Evolutionary conservation across 2,113 vertebrate genomes (phyloP).

Genomic region (Coptodon bakossiorum): DNA sequence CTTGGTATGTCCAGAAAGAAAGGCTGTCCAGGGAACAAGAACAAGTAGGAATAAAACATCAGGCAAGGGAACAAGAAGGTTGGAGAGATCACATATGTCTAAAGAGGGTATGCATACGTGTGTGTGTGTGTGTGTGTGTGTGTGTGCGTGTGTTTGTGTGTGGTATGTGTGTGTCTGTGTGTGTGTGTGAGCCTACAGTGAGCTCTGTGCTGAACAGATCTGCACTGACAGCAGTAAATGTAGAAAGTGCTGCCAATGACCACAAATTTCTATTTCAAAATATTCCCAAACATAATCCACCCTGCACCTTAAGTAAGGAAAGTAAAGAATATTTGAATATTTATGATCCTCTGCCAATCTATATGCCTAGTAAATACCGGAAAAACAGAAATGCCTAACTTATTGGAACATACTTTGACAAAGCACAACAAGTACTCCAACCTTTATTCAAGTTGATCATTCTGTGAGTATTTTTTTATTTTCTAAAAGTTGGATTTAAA

Average conservation of each 20-base stretch:
- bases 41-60: slow-evolving; percentile 4
- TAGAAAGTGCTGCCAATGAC: neutral
- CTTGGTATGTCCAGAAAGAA: slow-evolving; percentile 21
- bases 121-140: neutral
- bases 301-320: neutral
- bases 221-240: neutral
- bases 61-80: neutral
- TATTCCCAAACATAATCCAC: neutral
- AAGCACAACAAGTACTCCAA: neutral
- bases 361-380: neutral
- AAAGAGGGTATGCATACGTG: neutral
- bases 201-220: neutral
- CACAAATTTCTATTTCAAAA: neutral
- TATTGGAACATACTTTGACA: neutral
- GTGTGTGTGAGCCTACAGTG: neutral
- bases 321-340: neutral
- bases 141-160: neutral
- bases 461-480: neutral
- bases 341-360: neutral
- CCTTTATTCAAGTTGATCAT: neutral
- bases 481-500: neutral
- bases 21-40: slow-evolving; percentile 31
- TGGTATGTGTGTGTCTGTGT: neutral
- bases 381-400: neutral
- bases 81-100: neutral